A percentile compares a stretch with the other conserved stretches of the same genome.
These are phyloP conservation scores for Cossypha niveicapilla DNA, from an alignment of 2,797 vertebrate genomes.

Conservation along the genomic window DNA sequence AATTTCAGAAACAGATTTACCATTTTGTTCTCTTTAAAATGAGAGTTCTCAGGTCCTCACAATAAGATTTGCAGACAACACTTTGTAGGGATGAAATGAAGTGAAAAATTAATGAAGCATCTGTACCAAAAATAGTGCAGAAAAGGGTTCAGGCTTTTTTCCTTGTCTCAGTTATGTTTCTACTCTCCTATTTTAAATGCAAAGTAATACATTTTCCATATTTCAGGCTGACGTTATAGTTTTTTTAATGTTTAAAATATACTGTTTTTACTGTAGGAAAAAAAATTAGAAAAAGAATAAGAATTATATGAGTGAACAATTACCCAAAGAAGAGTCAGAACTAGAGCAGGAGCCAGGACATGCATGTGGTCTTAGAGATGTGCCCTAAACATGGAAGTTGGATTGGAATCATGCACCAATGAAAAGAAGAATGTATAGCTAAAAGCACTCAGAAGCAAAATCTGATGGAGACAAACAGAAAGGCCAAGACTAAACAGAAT, in stretches of 20 bases:
- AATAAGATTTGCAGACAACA: neutral
- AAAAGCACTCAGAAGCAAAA: neutral
- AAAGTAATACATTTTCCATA: neutral
- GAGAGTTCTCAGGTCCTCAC: neutral
- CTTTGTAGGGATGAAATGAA: neutral
- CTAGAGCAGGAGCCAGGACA: accelerated
- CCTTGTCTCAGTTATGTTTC: neutral
- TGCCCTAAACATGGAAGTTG: neutral
- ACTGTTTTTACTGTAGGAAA: neutral
- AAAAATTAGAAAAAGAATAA: neutral
- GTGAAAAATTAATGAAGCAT: neutral
- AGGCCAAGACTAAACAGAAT: neutral
- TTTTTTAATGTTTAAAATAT: neutral
- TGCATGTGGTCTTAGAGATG: neutral
- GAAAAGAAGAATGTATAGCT: neutral
- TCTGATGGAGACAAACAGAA: neutral
- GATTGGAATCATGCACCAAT: neutral
- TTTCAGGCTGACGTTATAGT: neutral
- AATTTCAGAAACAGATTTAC: neutral
- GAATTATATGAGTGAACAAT: neutral
- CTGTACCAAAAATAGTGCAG: neutral
- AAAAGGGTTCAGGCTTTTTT: neutral
- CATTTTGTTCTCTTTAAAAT: constrained; percentile 4
- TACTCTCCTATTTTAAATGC: neutral
- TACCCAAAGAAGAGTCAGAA: neutral